Percentiles rank a stretch among this genome's conserved stretches.
Conservation (phyloP, 2,113 vertebrate genomes). For the Nesoenas mayeri region DNA sequence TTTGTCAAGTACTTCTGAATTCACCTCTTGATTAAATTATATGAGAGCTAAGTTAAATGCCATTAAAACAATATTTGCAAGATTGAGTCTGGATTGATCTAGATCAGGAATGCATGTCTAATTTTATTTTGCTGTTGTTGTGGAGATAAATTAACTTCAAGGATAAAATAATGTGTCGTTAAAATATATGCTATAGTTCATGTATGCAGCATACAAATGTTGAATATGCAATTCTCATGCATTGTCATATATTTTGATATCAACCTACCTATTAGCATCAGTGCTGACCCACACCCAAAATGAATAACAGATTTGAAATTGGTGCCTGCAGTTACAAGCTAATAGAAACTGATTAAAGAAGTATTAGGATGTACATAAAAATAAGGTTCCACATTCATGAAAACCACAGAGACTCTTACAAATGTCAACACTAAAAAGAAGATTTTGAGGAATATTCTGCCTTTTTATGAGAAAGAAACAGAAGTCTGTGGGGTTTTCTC, state of each 20-base stretch:
- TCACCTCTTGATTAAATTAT: not conserved
- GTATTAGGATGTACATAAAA: not conserved
- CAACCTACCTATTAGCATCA: not conserved
- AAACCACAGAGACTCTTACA: not conserved
- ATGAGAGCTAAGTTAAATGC: not conserved
- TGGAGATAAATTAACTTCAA: not conserved
- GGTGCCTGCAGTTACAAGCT: not conserved
- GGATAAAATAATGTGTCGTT: not conserved
- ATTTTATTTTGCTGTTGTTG: not conserved
- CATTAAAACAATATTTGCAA: not conserved
- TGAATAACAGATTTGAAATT: not conserved
- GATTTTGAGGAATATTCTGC: not conserved
- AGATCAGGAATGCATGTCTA: not conserved
- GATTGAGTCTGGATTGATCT: not conserved
- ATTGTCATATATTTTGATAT: not conserved
- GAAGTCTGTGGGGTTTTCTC: not conserved
- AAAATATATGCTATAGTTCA: not conserved
- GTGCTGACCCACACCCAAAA: not conserved
- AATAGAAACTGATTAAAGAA: not conserved
- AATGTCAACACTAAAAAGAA: not conserved
- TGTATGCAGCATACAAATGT: not conserved
- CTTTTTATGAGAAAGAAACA: not conserved
- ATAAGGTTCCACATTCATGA: not conserved
- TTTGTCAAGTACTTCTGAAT: not conserved
- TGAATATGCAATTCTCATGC: not conserved